Percentiles rank a stretch among this genome's conserved stretches.
Conservation (phyloP, 2,888 invertebrate species). For the Linnaemya vulpina region DNA sequence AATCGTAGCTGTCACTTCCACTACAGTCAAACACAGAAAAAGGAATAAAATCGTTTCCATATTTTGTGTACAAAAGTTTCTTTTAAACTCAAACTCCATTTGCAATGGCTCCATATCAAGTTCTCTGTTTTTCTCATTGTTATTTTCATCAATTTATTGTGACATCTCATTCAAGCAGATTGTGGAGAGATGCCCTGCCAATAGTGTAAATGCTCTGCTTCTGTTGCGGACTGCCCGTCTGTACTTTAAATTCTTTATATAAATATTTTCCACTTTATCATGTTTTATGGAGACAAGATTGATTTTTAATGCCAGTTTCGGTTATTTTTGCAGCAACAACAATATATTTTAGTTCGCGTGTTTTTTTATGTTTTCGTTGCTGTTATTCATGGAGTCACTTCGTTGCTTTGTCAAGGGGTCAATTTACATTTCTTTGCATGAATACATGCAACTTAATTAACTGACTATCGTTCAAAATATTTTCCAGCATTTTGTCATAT, state of each 20-base stretch:
- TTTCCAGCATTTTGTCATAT: slow-evolving; percentile 40
- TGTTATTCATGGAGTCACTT: slow-evolving; percentile 42
- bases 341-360: neutral
- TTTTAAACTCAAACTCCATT: slow-evolving; percentile 25
- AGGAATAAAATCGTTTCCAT: neutral
- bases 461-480: slow-evolving; percentile 34
- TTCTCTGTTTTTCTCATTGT: slow-evolving; percentile 1
- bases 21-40: slow-evolving; percentile 33
- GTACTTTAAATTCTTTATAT: slow-evolving; percentile 35
- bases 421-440: slow-evolving; percentile 67
- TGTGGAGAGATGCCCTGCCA: slow-evolving; percentile 27
- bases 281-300: slow-evolving; percentile 67
- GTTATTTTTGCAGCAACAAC: slow-evolving; percentile 23
- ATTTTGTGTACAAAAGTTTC: slow-evolving; percentile 13
- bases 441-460: slow-evolving; percentile 68
- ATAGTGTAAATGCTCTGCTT: neutral
- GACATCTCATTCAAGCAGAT: slow-evolving; percentile 60
- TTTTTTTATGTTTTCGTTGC: neutral
- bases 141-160: slow-evolving; percentile 60
- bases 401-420: slow-evolving; percentile 51
- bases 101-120: slow-evolving; percentile 5
- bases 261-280: slow-evolving; percentile 61
- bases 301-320: slow-evolving; percentile 64
- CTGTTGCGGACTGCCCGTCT: neutral
- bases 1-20: slow-evolving; percentile 61